Evolutionary conservation across 2,888 invertebrate species (phyloP).

Genomic region (Hetaerina titia): DNA sequence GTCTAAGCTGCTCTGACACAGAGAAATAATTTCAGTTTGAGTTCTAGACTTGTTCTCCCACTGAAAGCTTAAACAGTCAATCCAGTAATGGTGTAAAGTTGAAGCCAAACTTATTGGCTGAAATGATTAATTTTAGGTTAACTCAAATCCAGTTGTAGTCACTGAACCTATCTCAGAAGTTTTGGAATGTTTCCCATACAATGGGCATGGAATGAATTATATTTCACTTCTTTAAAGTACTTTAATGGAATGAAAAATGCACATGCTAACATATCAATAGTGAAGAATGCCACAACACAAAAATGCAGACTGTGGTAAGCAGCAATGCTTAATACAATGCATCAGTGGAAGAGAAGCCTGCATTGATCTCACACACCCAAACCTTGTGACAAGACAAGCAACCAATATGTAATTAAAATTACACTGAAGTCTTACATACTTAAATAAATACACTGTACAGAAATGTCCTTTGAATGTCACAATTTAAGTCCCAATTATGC

Average conservation of each 20-base stretch:
- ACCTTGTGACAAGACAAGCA: conserved; percentile 47
- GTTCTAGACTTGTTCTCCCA: conserved; percentile 62
- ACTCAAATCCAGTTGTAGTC: conserved; percentile 17
- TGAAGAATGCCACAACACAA: conserved; percentile 30
- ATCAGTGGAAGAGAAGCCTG: conserved; percentile 67
- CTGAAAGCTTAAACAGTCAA: conserved; percentile 63
- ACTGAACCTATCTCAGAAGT: not conserved
- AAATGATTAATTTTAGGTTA: not conserved
- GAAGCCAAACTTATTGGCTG: not conserved
- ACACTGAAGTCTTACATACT: conserved; percentile 22
- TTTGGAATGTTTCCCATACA: conserved; percentile 42
- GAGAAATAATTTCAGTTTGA: conserved; percentile 52
- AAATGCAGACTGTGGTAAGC: conserved; percentile 59
- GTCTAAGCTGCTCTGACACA: conserved; percentile 62
- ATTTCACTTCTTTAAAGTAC: conserved; percentile 25
- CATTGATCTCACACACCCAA: conserved; percentile 62
- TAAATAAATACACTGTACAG: conserved; percentile 66
- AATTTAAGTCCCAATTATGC: conserved; percentile 52
- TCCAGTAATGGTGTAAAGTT: not conserved
- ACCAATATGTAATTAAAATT: conserved; percentile 45
- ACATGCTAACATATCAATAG: not conserved
- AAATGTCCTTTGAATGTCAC: conserved; percentile 41
- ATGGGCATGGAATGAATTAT: conserved; percentile 53
- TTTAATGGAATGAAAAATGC: conserved; percentile 52
- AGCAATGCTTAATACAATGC: conserved; percentile 26